A percentile compares a stretch with the other conserved stretches of the same genome.
Evolutionary conservation across 2,888 invertebrate genomes (phyloP).

Genomic region (Odontocolon sp.): DNA sequence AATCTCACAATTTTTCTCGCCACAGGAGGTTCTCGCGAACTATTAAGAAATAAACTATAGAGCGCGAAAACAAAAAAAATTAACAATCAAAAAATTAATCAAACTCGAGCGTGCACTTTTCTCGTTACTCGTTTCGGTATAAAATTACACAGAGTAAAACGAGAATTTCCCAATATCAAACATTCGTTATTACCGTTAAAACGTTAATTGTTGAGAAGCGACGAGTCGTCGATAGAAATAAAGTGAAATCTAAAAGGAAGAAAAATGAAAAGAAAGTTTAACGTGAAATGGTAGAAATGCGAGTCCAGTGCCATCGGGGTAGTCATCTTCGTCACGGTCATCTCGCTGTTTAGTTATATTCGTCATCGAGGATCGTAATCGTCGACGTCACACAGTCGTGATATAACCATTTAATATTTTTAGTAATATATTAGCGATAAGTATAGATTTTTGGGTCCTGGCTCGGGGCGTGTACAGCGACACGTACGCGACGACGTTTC

Average conservation of each 20-base stretch:
- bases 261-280: background rate
- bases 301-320: conserved; percentile 68
- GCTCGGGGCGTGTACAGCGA: conserved; percentile 48
- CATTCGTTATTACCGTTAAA: no score
- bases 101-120: background rate
- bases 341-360: conserved; percentile 45
- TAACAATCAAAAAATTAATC: background rate
- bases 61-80: background rate
- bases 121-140: conserved; percentile 5
- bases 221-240: no score
- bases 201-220: no score
- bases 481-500: conserved; percentile 30
- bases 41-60: background rate
- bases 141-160: conserved; percentile 11
- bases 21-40: background rate
- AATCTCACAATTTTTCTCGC: conserved; percentile 60
- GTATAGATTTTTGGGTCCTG: conserved; percentile 46
- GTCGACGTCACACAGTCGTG: conserved; percentile 57
- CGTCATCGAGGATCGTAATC: conserved; percentile 50
- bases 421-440: conserved; percentile 57
- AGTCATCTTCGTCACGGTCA: conserved; percentile 61
- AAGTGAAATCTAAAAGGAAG: background rate
- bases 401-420: conserved; percentile 65
- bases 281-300: conserved; percentile 48
- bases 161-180: no score